Evolutionary conservation across 2,113 vertebrate species (phyloP).

Genomic region (Cololabis saira): DNA sequence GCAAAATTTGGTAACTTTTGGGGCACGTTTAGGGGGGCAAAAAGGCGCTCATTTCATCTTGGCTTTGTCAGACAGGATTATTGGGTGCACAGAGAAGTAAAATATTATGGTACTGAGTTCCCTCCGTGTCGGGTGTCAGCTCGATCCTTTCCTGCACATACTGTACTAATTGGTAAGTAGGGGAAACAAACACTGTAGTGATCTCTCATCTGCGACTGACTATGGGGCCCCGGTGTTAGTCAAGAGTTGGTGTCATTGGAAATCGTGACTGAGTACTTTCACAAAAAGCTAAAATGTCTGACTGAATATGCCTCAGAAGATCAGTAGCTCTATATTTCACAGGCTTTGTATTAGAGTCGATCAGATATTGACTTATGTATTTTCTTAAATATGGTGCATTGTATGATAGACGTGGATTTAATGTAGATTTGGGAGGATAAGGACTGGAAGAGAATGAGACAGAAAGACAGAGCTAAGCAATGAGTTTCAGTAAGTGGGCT

Average conservation of each 20-base stretch:
- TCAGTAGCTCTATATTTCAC: conserved; percentile 16
- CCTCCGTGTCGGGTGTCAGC: conserved; percentile 2
- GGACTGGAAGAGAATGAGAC: background rate
- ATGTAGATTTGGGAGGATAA: conserved; percentile 18
- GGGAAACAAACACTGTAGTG: conserved; percentile 9
- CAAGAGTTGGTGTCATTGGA: conserved; percentile 16
- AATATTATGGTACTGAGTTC: conserved; percentile 3
- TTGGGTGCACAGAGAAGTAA: background rate
- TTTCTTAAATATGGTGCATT: conserved; percentile 15
- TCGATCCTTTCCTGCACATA: conserved; percentile 10
- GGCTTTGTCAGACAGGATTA: no score
- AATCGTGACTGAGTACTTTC: conserved; percentile 1
- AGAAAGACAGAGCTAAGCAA: background rate
- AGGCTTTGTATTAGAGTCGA: conserved; percentile 12
- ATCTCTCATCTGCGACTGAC: conserved; percentile 9
- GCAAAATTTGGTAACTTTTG: no score
- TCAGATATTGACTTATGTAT: conserved; percentile 1
- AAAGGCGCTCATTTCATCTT: no score
- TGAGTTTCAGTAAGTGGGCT: conserved; percentile 17
- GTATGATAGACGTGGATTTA: conserved; percentile 26
- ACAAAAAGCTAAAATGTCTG: conserved; percentile 17
- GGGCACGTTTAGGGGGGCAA: no score
- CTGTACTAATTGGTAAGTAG: background rate
- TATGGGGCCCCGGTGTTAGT: background rate
- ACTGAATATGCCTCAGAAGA: conserved; percentile 19